Conservation (phyloP, 1,140 invertebrate species). For the Trachymyrmex cornetzi region DNA sequence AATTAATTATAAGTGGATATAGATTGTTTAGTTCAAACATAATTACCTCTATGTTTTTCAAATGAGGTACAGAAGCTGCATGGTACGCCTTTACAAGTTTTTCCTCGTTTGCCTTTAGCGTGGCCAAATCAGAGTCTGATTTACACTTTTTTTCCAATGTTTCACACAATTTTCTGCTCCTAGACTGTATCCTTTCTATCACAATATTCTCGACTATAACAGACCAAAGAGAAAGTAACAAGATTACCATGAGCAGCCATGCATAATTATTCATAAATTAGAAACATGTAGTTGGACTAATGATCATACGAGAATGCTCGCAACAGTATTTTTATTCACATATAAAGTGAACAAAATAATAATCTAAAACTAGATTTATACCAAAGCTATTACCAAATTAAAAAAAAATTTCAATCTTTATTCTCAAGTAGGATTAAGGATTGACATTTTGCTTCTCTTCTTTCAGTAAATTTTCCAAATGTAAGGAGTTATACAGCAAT, state of each 20-base stretch:
- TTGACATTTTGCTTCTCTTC: neutral
- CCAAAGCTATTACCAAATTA: too few relatives aligned
- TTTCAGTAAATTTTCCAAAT: neutral
- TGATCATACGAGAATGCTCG: neutral
- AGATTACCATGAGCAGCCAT: neutral
- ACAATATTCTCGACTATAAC: constrained; percentile 78
- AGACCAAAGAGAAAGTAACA: constrained; percentile 39
- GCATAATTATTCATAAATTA: constrained; percentile 4
- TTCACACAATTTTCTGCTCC: constrained; percentile 71
- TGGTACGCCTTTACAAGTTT: constrained; percentile 74
- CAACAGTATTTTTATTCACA: neutral
- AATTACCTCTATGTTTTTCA: constrained; percentile 79
- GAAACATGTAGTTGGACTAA: neutral
- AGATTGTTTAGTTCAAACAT: neutral
- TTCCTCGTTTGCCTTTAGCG: constrained; percentile 70
- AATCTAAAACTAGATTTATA: constrained; percentile 10
- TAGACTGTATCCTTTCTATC: constrained; percentile 72
- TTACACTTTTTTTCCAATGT: constrained; percentile 74
- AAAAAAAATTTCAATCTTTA: neutral
- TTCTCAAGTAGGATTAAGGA: neutral
- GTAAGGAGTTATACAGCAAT: neutral
- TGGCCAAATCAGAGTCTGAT: constrained; percentile 50
- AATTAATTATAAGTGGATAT: neutral
- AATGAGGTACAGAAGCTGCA: constrained; percentile 63
- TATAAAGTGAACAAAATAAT: constrained; percentile 8